Conservation (phyloP, 2,113 vertebrate species). For the Podarcis raffonei region DNA sequence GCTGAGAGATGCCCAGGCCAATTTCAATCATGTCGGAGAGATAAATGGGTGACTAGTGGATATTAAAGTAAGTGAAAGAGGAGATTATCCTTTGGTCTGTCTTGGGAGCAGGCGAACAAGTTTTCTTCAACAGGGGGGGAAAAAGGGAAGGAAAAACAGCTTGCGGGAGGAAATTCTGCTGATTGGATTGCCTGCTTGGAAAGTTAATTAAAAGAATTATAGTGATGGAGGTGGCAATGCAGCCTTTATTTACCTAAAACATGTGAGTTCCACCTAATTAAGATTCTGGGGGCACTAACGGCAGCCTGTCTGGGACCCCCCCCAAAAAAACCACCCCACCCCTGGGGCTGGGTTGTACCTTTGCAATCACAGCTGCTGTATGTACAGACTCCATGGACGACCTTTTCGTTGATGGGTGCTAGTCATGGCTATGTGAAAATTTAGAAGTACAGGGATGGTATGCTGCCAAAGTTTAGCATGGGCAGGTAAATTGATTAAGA, state of each 20-base stretch:
- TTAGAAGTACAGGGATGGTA: too few relatives aligned
- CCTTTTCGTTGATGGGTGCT: too few relatives aligned
- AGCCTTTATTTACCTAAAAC: not conserved
- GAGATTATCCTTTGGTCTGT: not conserved
- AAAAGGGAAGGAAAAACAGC: fast-evolving
- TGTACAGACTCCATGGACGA: too few relatives aligned
- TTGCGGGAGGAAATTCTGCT: not conserved
- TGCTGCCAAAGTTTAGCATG: too few relatives aligned
- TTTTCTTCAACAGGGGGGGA: not conserved
- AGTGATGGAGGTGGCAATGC: not conserved
- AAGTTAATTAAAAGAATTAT: not conserved
- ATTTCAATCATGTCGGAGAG: slow-evolving; percentile 1
- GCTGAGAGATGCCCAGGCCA: not conserved
- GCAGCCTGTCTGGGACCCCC: too few relatives aligned
- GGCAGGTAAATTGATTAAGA: too few relatives aligned
- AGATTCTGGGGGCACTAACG: too few relatives aligned
- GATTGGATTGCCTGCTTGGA: not conserved
- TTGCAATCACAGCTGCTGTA: too few relatives aligned
- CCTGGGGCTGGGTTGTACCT: too few relatives aligned
- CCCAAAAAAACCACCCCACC: too few relatives aligned
- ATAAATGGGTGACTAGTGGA: slow-evolving; percentile 12
- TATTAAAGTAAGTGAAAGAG: slow-evolving; percentile 20
- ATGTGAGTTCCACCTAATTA: too few relatives aligned
- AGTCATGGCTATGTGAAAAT: too few relatives aligned
- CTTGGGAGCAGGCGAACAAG: not conserved